phyloP scores from a whole-genome alignment of 2,888 invertebrate genomes.

The Zaprionus bogoriensis region DNA sequence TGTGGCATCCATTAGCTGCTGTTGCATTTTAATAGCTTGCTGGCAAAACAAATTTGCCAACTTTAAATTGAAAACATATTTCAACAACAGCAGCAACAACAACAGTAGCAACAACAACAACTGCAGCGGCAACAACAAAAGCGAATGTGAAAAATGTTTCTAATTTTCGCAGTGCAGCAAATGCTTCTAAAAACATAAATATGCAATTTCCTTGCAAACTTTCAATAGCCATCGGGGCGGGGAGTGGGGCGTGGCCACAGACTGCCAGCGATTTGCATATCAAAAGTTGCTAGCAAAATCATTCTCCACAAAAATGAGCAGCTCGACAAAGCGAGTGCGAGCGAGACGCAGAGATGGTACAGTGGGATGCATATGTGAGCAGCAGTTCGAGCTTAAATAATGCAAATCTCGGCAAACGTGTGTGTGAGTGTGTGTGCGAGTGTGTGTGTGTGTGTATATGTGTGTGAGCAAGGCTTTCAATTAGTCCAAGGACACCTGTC shows the following conservation, averaged over 20 bases:
- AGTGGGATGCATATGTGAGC: neutral
- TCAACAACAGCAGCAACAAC: slow-evolving; percentile 34
- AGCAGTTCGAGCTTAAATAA: slow-evolving; percentile 60
- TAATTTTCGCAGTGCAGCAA: slow-evolving; percentile 14
- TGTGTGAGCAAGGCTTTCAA: slow-evolving; percentile 57
- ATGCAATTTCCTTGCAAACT: slow-evolving; percentile 66
- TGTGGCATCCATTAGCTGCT: slow-evolving; percentile 40
- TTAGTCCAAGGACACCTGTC: slow-evolving; percentile 67
- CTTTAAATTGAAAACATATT: slow-evolving; percentile 74
- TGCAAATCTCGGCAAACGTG: slow-evolving; percentile 26
- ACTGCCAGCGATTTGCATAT: slow-evolving; percentile 66
- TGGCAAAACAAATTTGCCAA: slow-evolving; percentile 58
- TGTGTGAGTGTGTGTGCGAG: neutral
- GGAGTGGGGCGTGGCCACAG: slow-evolving; percentile 1
- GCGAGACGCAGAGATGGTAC: neutral
- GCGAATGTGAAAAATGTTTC: slow-evolving; percentile 45
- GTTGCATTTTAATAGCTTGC: slow-evolving; percentile 52
- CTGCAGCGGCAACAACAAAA: slow-evolving; percentile 9
- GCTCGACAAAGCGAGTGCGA: slow-evolving; percentile 15
- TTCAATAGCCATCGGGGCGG: slow-evolving; percentile 27
- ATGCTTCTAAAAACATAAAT: slow-evolving; percentile 54
- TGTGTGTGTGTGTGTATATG: slow-evolving; percentile 2
- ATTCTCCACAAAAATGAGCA: slow-evolving; percentile 64
- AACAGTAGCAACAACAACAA: slow-evolving; percentile 33
- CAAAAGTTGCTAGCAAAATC: slow-evolving; percentile 60